Evolutionary conservation across 2,888 invertebrate species (phyloP), one percentile per base, ranked within the genome.

Genomic region (Coremacera marginata): DNA sequence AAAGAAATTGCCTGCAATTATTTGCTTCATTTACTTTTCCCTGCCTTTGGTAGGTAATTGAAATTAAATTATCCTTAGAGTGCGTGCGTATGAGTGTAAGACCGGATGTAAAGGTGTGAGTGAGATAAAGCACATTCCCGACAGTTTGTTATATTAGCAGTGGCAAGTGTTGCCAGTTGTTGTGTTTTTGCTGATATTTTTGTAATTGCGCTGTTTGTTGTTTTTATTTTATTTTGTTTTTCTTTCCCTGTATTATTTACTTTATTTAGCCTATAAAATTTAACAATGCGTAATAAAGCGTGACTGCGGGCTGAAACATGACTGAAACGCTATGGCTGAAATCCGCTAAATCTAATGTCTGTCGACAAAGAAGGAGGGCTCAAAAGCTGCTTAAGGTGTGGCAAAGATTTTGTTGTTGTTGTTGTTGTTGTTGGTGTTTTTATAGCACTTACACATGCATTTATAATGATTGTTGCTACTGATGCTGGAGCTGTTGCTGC

Each of bases 181-280:
- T 22, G 19, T 49, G 19, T 22, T 68, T 44, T 22, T 52, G 70
- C 52, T 70, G 70, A 52, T 52, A 22, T 55, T 57, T 8, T 34
- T 57, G 70, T 57, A 70, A 70, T 70, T 70, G 55, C 34, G 27
- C 16, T 34, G 19, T 16, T 37, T 65, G 65, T 37, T 37, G 16
- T n/a, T 19, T 25, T 34, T 34, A 14, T 19, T 16, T 5, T 34
- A 31, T 19, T 19, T 5, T 34, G 14, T 19, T 19, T 34, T 34
- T 16, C 16, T 63, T n/a, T 63, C 34, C 57, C 22, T 57, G n/a
- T 25, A 19, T 3, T 19, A 9, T 52, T 27, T 70, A 16, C 34
- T 70, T 70, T 70, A 70, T 70, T 55, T 19, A 34, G 22, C 22
- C 37, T 37, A 70, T 70, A 70, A 70, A 70, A 55, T 34, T 70